These are phyloP conservation scores for Arbacia lixula DNA, from an alignment of 53 echinoderm and acorn worm genomes.

Conservation along the genomic window DNA sequence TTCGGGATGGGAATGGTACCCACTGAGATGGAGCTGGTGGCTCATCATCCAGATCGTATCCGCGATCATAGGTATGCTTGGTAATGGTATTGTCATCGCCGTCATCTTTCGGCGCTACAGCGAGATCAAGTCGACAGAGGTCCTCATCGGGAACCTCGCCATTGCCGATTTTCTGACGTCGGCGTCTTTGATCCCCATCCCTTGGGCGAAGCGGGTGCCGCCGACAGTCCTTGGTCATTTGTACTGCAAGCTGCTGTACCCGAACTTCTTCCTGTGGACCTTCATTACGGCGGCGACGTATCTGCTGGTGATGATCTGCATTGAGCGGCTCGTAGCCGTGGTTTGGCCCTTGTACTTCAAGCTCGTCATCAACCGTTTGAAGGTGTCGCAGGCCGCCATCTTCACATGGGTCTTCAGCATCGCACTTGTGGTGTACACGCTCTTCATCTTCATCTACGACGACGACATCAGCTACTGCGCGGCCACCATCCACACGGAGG, in stretches of 20 bases:
- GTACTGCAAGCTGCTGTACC: constrained; percentile 46
- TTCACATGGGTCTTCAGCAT: too few relatives aligned
- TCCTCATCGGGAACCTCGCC: constrained; percentile 28
- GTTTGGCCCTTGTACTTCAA: constrained; percentile 27
- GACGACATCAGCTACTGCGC: neutral
- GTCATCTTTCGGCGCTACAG: neutral
- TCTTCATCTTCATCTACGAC: constrained; percentile 12
- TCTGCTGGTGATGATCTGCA: constrained; percentile 39
- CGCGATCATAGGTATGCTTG: neutral
- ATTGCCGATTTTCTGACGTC: constrained; percentile 28
- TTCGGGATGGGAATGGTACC: constrained; percentile 31
- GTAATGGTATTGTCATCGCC: neutral
- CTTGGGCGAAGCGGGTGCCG: constrained; percentile 30
- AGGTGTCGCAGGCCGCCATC: neutral
- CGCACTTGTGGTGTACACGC: too few relatives aligned
- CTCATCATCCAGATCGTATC: neutral
- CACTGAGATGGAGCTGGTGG: constrained; percentile 36
- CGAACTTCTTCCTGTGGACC: neutral
- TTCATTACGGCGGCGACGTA: neutral
- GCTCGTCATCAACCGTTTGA: neutral
- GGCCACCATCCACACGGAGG: neutral
- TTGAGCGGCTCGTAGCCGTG: constrained; percentile 35
- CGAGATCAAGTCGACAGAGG: neutral
- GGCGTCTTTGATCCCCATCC: constrained; percentile 28
- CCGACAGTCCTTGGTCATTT: constrained; percentile 13